Evolutionary conservation across 2,113 vertebrate species (phyloP), one percentile per base, ranked within the genome.

Genomic region (Puntigrus tetrazona): DNA sequence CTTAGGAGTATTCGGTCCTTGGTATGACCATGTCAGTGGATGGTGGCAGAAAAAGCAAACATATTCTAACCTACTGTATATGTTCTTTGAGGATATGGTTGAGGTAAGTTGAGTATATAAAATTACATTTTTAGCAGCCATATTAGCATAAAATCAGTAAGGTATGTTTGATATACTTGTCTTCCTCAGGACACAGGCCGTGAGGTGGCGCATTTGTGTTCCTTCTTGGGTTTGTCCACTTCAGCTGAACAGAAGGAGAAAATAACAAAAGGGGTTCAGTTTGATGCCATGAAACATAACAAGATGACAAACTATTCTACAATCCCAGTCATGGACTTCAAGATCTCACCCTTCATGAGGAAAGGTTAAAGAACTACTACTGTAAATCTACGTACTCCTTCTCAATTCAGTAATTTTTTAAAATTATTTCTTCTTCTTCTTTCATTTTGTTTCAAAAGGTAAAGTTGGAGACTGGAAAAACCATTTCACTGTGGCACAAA

Each of bases 81-180:
- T 97, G 69, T 96, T 95, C 90, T 97, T 94, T 72, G 96, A 97
- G 88, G 95, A 97, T 73, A 79, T 96, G 91, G 91, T 92, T 84
- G 92, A 96, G 94, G 95, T 96, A 87, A 91, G 91, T 67, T 31
- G 0, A 27, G 43, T 55, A 34, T 10, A 55, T 13, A 77, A 29
- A 18, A 41, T 25, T 2, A 41, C 1, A 5, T n/a, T 38, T 69
- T 69, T 22, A 38, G 20, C 31, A 70, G 13, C 18, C 47, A 50
- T 50, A 50, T 50, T 50, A 18, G 67, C 67, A 41, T 70, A 38
- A 41, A 41, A n/a, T 70, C 67, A n/a, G 36, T 2, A 70, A 38
- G 34, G 14, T 22, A 50, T 29, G 72, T 47, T 50, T 0, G 34
- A 55, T n/a, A 9, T 52, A 29, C n/a, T 10, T 34, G 20, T 31